A percentile compares a stretch with the other conserved stretches of the same genome.
These are phyloP conservation scores for Anagrus nilaparvatae DNA, from an alignment of 1,140 invertebrate species.

Conservation along the genomic window DNA sequence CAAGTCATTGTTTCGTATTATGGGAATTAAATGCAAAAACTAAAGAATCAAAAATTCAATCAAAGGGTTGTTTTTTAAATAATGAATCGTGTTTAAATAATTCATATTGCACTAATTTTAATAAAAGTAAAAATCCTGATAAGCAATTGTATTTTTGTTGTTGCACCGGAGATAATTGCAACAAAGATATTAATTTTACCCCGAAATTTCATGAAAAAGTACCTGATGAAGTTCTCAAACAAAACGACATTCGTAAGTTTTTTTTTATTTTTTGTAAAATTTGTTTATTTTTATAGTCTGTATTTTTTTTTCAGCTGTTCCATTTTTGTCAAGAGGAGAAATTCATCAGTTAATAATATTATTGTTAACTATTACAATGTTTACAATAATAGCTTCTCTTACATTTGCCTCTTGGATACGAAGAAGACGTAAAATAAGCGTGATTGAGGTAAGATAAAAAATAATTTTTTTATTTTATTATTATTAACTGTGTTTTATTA, in stretches of 20 bases:
- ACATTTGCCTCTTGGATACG: too few relatives aligned
- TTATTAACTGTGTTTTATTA: too few relatives aligned
- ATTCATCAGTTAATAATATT: too few relatives aligned
- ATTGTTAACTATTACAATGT: too few relatives aligned
- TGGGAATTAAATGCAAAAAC: slow-evolving; percentile 3
- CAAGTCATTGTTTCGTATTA: slow-evolving; percentile 6
- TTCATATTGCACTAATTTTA: not conserved
- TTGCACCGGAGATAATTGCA: slow-evolving; percentile 4
- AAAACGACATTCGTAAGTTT: not conserved
- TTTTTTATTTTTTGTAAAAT: not conserved
- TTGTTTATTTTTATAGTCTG: too few relatives aligned
- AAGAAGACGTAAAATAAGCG: too few relatives aligned
- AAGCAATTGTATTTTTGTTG: slow-evolving; percentile 7
- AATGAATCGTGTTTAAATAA: slow-evolving; percentile 1
- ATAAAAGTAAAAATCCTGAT: not conserved
- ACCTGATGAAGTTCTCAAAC: not conserved
- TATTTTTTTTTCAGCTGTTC: slow-evolving; percentile 1
- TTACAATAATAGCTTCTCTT: too few relatives aligned
- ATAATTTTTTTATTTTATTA: too few relatives aligned
- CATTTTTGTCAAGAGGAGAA: too few relatives aligned
- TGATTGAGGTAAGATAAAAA: too few relatives aligned
- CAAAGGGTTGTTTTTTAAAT: slow-evolving; percentile 7
- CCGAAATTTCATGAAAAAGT: too few relatives aligned
- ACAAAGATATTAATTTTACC: not conserved
- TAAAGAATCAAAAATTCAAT: not conserved